Base-by-base conservation (phyloP, 2,888 invertebrate species). In the Cyrtodaria siliqua region DNA sequence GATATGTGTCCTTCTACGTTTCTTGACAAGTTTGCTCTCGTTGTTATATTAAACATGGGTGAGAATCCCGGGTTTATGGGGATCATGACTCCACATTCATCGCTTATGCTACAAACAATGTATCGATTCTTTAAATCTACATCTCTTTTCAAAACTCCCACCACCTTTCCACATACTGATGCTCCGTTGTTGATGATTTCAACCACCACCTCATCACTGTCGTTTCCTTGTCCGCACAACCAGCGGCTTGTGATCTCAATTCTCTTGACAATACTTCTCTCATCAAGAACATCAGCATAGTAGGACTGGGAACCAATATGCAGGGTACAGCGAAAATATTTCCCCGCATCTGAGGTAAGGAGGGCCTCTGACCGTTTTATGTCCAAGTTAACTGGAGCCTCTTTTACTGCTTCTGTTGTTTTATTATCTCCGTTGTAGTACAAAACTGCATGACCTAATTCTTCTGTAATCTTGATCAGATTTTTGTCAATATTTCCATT, bases 131-230 rank as follows among this genome's bases (percentile, higher is more conserved):
- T 71, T 6, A 84, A 83, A 61, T 91, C 84, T 44, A 86, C 78
- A 61, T 82, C 75, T 44, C 86, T 78, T 63, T 86, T 83, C 24
- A 90, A 62, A 23, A 92, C 85, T 1, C 91, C 91, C 9, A 88
- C 83, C 26, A 92, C 91, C 66, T 85, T 57, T 1, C 90, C 89
- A 38, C 68, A 63, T 20, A 74, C 64, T 2, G 83, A 73, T 9
- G 76, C 62, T 12, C 71, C 69, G 12, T 62, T 67, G 24, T 49
- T 73, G 2, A 87, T 27, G 1, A 91, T 67, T 60, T 90, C 88
- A 24, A 91, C 87, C 1, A 91, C 88, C 8, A 90, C 91, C 44
- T 87, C 84, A 79, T 92, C 92, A 38, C 79, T 79, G 60, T 89
- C 63, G 47, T 90, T 88, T 24, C 87, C 91, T 33, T 84, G 84